phyloP scores from a whole-genome alignment of 2,113 vertebrate genomes.

The Pseudonaja textilis region DNA sequence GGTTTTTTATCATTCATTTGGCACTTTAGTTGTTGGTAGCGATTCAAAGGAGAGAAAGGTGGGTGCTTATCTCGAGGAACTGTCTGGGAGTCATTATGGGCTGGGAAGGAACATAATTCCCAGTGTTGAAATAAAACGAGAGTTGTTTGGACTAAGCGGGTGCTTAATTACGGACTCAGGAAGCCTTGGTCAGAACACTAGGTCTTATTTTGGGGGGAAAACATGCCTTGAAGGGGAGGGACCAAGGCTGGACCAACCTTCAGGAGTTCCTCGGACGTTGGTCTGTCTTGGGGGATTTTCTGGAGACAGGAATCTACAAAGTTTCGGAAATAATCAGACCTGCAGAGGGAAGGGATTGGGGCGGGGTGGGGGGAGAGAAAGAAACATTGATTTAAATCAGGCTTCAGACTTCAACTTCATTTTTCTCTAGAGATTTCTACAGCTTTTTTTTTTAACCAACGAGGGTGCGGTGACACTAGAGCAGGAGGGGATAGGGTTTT shows the following conservation, averaged over 20 bases:
- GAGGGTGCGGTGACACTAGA: neutral
- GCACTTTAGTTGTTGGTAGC: too few species aligned
- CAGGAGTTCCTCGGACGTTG: constrained; percentile 96
- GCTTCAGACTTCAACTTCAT: neutral
- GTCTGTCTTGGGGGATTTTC: constrained; percentile 97
- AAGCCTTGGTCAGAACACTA: too few species aligned
- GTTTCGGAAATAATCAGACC: constrained; percentile 99
- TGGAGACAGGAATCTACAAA: constrained; percentile 99
- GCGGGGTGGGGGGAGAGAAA: neutral
- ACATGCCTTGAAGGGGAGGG: constrained; percentile 14
- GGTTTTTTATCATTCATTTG: too few species aligned
- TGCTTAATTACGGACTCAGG: too few species aligned
- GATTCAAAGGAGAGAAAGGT: too few species aligned
- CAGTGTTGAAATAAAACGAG: too few species aligned
- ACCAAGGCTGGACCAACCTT: constrained; percentile 77
- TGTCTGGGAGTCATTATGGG: too few species aligned
- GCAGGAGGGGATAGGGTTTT: neutral
- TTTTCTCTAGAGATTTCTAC: neutral
- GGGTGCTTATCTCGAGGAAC: too few species aligned
- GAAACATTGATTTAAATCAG: constrained; percentile 54
- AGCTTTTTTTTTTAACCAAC: neutral
- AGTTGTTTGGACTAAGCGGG: too few species aligned
- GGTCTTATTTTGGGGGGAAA: too few species aligned
- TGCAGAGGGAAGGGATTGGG: constrained; percentile 56
- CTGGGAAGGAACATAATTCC: too few species aligned